A percentile compares a stretch with the other conserved stretches of the same genome.
These are phyloP conservation scores for Tanytarsus gracilentus DNA, from an alignment of 2,888 invertebrate genomes.

Conservation along the genomic window DNA sequence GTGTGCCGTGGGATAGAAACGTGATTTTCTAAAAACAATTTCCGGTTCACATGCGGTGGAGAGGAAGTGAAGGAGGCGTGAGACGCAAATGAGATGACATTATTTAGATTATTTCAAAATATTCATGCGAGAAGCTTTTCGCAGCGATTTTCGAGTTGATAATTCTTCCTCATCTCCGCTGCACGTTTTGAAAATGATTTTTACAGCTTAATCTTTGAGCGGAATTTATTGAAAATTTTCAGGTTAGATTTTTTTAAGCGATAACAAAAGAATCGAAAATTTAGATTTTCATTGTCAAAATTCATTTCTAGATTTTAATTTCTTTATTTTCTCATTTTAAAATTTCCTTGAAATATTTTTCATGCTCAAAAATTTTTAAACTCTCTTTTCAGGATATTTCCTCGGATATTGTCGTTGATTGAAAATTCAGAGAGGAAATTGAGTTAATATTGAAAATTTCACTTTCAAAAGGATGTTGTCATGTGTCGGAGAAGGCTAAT, in stretches of 20 bases:
- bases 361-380: no score
- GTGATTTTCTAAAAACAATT: conserved; percentile 16
- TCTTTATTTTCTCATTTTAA: no score
- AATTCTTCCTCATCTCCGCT: background rate
- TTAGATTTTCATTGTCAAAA: no score
- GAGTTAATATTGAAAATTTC: conserved; percentile 3
- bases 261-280: no score
- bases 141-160: background rate
- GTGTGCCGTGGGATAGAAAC: background rate
- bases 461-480: background rate
- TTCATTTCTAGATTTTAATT: no score
- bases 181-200: no score
- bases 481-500: conserved; percentile 12
- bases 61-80: background rate
- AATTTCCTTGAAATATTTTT: no score
- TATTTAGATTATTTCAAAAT: conserved; percentile 6
- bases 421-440: background rate
- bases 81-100: conserved; percentile 17
- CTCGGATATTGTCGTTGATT: no score
- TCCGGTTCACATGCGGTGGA: background rate
- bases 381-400: background rate
- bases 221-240: no score
- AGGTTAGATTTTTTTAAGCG: no score
- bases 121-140: background rate
- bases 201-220: no score